Conservation (phyloP, 1,140 invertebrate genomes). For the Schmidtea mediterranea region DNA sequence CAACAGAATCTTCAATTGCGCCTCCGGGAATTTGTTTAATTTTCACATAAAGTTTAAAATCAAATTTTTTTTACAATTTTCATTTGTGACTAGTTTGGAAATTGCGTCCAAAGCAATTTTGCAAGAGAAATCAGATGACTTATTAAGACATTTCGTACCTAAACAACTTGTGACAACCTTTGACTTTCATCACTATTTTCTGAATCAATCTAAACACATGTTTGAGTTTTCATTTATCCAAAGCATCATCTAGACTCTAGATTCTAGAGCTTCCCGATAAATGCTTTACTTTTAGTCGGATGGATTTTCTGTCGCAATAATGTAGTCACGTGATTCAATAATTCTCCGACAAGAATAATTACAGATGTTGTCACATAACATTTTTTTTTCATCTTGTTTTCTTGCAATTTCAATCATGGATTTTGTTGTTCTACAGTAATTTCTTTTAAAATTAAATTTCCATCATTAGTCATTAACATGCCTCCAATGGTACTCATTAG, state of each 20-base stretch:
- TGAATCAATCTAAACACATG: conserved; percentile 40
- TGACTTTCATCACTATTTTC: conserved; percentile 47
- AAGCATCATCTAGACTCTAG: too few species aligned
- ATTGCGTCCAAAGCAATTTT: conserved; percentile 82
- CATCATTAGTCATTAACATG: conserved; percentile 98
- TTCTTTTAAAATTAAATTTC: conserved; percentile 92
- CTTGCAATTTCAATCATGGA: conserved; percentile 96
- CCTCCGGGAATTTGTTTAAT: conserved; percentile 81
- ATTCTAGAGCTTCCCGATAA: conserved; percentile 73
- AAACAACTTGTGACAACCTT: conserved; percentile 70
- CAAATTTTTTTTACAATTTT: conserved; percentile 74
- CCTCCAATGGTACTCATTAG: conserved; percentile 97
- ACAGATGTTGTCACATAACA: conserved; percentile 97
- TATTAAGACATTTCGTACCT: conserved; percentile 80
- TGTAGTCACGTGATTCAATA: conserved; percentile 60
- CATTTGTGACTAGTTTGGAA: conserved; percentile 55
- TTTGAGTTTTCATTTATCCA: conserved; percentile 39
- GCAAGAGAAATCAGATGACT: conserved; percentile 46
- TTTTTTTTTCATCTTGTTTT: conserved; percentile 96
- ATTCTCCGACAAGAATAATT: conserved; percentile 81
- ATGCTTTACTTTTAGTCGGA: conserved; percentile 76
- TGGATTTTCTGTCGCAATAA: conserved; percentile 83
- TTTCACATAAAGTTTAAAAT: conserved; percentile 91
- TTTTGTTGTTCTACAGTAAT: conserved; percentile 93
- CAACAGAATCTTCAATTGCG: conserved; percentile 65